phyloP scores from a whole-genome alignment of 2,113 vertebrate species.

The Dipodomys ordii region DNA sequence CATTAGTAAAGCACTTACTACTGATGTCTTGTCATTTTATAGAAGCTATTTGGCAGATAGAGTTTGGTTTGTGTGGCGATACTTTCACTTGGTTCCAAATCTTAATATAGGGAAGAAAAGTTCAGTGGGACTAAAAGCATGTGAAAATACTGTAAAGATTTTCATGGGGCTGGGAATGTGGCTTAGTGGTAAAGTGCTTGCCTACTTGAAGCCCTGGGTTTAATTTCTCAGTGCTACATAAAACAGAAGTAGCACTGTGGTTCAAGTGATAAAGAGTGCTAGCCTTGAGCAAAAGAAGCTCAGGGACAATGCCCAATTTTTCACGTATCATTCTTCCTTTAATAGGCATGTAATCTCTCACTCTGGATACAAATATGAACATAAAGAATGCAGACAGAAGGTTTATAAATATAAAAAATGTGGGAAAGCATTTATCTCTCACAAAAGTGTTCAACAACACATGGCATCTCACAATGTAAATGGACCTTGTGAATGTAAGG shows the following conservation, averaged over 20 bases:
- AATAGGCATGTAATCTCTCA: not conserved
- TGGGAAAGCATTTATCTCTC: not conserved
- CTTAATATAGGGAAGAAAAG: not conserved
- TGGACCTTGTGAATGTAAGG: not conserved
- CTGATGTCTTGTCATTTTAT: not conserved
- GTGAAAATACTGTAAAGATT: not conserved
- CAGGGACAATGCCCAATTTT: no score
- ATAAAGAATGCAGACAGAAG: not conserved
- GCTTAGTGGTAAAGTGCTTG: no score
- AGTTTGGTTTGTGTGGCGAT: not conserved
- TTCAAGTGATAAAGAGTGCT: no score
- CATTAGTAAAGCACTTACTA: no score
- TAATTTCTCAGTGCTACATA: no score
- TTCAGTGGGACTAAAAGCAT: not conserved
- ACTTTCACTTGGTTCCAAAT: not conserved
- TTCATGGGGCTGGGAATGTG: no score
- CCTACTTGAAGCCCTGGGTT: no score
- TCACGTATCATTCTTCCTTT: not conserved
- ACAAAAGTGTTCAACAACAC: not conserved
- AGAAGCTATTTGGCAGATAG: not conserved
- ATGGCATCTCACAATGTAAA: not conserved
- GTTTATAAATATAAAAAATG: not conserved
- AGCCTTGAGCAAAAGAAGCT: no score
- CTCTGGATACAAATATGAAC: not conserved
- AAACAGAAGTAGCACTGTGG: no score